A percentile compares a stretch with the other conserved stretches of the same genome.
These are phyloP conservation scores for Laterallus jamaicensis DNA, from an alignment of 2,113 vertebrate species.

Conservation along the genomic window DNA sequence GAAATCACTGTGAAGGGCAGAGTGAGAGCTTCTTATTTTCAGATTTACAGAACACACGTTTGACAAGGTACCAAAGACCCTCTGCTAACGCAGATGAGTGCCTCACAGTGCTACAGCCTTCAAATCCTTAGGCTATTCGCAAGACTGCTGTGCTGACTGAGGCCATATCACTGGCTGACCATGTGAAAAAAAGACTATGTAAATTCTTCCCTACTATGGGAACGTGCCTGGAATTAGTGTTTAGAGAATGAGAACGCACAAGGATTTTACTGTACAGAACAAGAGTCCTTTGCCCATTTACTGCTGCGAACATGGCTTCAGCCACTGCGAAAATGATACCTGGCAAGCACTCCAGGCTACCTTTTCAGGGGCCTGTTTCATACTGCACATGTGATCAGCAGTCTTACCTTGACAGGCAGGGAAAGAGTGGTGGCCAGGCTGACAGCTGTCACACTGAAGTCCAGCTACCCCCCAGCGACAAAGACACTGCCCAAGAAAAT, in stretches of 20 bases:
- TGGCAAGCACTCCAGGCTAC: neutral
- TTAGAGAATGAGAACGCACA: neutral
- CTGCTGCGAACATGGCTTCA: neutral
- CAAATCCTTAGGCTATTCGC: neutral
- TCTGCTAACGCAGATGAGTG: neutral
- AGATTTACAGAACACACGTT: neutral
- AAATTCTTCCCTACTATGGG: neutral
- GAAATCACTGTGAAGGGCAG: neutral
- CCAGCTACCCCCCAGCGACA: slow-evolving; percentile 81
- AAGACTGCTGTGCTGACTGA: neutral
- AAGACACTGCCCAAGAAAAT: slow-evolving; percentile 79
- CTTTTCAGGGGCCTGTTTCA: neutral
- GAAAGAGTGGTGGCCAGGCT: slow-evolving; percentile 78
- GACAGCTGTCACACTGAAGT: slow-evolving; percentile 80
- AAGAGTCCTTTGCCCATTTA: neutral
- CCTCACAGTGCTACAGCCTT: neutral
- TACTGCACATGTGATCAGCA: rapidly evolving
- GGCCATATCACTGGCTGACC: neutral
- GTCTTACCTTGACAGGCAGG: slow-evolving; percentile 84
- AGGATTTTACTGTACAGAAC: neutral
- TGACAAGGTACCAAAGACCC: neutral
- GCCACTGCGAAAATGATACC: neutral
- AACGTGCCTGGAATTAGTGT: neutral
- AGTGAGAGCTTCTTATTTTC: neutral
- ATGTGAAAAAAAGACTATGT: rapidly evolving